Base-by-base conservation (phyloP, 2,113 vertebrate species). In the Ameiurus melas region DNA sequence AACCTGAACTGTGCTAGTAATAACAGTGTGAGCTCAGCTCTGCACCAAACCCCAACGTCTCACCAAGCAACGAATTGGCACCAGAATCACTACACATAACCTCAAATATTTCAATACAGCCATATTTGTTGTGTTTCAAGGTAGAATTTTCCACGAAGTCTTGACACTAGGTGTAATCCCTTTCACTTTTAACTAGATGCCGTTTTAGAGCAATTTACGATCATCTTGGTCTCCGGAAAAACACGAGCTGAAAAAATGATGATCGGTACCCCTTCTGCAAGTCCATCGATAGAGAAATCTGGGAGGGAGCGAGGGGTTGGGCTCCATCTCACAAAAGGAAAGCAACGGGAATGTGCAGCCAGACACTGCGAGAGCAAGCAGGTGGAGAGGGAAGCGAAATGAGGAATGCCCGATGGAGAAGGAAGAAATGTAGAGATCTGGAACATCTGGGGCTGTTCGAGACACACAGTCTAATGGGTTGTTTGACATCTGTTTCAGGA, bases 301-400 rank as follows among this genome's bases (percentile, higher is more conserved):
- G 89, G 75, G 84, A 36, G 91, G 68, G 60, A 58, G 86, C 85
- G 84, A 90, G 88, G 90, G 90, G 89, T 88, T 82, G 85, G 78
- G 88, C 87, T 84, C 70, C 85, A 83, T 87, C 90, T 68, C 88
- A 92, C 86, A 92, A 88, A 92, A 88, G 62, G 68, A 89, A 90
- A 85, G 85, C 91, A 80, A 84, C 62, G 79, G 79, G 88, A 87
- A 78, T 89, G 81, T 84, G 88, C 88, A 89, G 90, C 43, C 88
- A 68, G 75, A 86, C 83, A 91, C 53, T 83, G 83, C 30, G 68
- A 73, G 71, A 62, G 78, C 84, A 84, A 84, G 70, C 70, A 89
- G 82, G 86, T 86, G 64, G 73, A 77, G 68, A 30, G 84, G 43
- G 55, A 86, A 80, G 75, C 43, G 8, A 68, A 55, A 4, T 47